Conservation (phyloP, 2,797 vertebrate species). For the Tympanoctomys barrerae region DNA sequence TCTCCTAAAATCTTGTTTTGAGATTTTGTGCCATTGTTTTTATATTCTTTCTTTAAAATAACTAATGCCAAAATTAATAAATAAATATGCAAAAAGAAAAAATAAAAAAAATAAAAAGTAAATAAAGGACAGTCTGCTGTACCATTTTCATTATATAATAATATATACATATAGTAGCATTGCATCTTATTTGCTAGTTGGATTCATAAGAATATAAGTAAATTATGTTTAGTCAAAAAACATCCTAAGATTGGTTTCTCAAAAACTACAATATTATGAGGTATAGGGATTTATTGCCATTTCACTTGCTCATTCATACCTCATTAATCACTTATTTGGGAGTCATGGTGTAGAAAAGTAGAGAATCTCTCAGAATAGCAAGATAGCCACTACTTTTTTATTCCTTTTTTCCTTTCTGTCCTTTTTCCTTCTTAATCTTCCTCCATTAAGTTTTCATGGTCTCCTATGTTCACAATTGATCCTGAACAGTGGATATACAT, state of each 20-base stretch:
- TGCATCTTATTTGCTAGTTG: not conserved
- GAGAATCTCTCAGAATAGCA: not conserved
- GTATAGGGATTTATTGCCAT: not conserved
- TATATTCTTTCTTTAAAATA: too few relatives aligned
- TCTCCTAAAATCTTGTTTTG: too few relatives aligned
- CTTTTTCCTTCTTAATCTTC: not conserved
- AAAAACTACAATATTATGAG: not conserved
- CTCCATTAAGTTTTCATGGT: not conserved
- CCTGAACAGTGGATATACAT: not conserved
- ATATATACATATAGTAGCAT: not conserved
- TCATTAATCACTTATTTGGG: not conserved
- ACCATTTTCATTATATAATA: not conserved
- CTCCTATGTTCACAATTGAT: not conserved
- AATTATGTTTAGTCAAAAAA: not conserved
- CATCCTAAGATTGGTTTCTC: not conserved
- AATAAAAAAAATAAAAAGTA: too few relatives aligned
- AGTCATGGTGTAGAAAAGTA: not conserved
- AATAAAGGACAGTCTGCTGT: too few relatives aligned
- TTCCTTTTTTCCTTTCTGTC: not conserved
- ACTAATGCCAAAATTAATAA: too few relatives aligned
- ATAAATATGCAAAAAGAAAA: too few relatives aligned
- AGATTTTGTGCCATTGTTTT: too few relatives aligned
- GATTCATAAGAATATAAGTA: not conserved
- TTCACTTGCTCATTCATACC: not conserved
- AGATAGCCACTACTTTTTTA: not conserved